Evolutionary conservation across 2,113 vertebrate genomes (phyloP), one percentile per base, ranked within the genome.

Genomic region (Hippocampus mohnikei): DNA sequence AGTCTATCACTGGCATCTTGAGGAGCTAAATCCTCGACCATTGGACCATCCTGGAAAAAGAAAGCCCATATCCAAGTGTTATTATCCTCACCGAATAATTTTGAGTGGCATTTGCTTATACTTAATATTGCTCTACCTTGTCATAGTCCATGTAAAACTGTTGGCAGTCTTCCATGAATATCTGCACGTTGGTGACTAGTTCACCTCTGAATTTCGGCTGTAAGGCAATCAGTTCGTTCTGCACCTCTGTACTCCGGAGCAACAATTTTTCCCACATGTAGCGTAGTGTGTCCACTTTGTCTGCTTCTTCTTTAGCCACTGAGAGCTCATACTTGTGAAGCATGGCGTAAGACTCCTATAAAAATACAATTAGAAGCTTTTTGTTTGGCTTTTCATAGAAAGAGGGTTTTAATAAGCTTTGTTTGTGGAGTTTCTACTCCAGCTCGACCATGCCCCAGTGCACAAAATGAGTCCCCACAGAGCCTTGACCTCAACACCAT

Each of bases 261-360:
- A 98, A 83, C 61, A 97, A 88, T 84, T 96, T 97, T 86, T 96
- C 94, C 96, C 96, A 98, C 64, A 90, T 84, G 67, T 98, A 99
- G 3, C 90, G 94, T 76, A 98, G 84, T 0, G 93, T 92, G 44
- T 98, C 97, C 62, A 95, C 96, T 73, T 95, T 96, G 73, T 99
- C 97, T 2, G 82, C 92, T 85, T 99, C 96, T 78, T 98, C 96
- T 76, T 96, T 97, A 25, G 92, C 91, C 74, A 98, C 93, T 25
- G 91, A 88, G 40, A 97, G 88, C 33, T 88, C 82, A 2, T 95
- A 95, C 82, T 96, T 98, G 79, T 94, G 93, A 72, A 99, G 92
- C 87, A 96, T 90, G 61, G 93, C 93, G 61, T 98, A 99, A 0
- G 94, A 96, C 87, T 99, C 96, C 97, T 99, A 67, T 78, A 37